These are phyloP conservation scores for Ellobius talpinus DNA, from an alignment of 2,113 vertebrate genomes.

Conservation along the genomic window DNA sequence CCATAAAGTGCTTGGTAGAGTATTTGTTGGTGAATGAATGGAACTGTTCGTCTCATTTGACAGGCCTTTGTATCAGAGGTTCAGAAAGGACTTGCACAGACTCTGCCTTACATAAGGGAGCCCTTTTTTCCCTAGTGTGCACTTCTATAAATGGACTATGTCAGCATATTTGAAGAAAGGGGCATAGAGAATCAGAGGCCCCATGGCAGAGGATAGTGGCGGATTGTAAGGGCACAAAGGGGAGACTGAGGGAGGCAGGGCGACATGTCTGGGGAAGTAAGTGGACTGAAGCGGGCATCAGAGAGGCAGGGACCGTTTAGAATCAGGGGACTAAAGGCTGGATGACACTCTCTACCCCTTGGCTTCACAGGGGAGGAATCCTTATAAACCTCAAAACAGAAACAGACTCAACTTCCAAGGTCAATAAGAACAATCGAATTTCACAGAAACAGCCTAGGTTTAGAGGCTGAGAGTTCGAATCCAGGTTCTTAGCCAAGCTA, in stretches of 20 bases:
- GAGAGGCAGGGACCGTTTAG: conserved; percentile 54
- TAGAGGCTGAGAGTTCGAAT: neutral
- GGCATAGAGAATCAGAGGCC: conserved; percentile 82
- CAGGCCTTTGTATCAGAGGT: conserved; percentile 77
- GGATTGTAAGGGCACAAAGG: conserved; percentile 81
- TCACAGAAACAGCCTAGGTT: neutral
- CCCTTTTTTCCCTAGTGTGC: conserved; percentile 80
- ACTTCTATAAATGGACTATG: conserved; percentile 84
- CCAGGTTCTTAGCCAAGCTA: neutral
- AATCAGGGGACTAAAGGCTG: conserved; percentile 57
- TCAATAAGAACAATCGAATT: conserved; percentile 62
- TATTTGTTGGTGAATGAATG: conserved; percentile 72
- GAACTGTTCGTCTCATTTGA: conserved; percentile 69
- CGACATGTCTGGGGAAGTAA: conserved; percentile 69
- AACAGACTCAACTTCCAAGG: conserved; percentile 64
- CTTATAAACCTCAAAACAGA: neutral
- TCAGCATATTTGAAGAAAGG: conserved; percentile 85
- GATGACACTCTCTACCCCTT: neutral
- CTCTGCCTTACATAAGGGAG: conserved; percentile 82
- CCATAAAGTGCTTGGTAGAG: neutral
- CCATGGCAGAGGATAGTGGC: conserved; percentile 79
- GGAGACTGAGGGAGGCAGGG: conserved; percentile 78
- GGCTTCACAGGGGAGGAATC: neutral
- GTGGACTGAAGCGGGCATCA: conserved; percentile 66
- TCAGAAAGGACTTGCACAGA: conserved; percentile 78